Evolutionary conservation across 1,140 invertebrate genomes (phyloP).

Genomic region (Teleogryllus occipitalis): DNA sequence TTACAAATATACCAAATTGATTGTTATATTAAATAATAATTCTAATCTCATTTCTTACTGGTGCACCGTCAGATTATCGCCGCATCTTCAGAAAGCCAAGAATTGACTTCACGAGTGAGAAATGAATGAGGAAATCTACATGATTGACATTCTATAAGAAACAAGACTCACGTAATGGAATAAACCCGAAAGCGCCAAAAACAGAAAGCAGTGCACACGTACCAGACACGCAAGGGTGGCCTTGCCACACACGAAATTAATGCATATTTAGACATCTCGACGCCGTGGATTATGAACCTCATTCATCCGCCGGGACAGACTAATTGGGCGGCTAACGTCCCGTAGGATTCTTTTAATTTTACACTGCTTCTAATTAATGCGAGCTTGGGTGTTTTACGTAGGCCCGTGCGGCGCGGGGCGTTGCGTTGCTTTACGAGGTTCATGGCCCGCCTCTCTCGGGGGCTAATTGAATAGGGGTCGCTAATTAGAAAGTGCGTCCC

Average conservation of each 20-base stretch:
- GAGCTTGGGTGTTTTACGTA: background rate
- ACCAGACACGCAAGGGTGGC: too few species aligned
- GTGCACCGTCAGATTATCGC: too few species aligned
- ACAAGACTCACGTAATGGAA: background rate
- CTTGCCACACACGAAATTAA: background rate
- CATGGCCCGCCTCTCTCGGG: background rate
- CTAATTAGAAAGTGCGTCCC: conserved; percentile 15
- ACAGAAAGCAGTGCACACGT: too few species aligned
- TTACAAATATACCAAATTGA: too few species aligned
- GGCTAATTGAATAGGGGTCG: conserved; percentile 15
- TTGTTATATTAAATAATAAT: too few species aligned
- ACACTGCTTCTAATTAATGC: background rate
- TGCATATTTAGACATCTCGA: background rate
- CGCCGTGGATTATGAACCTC: background rate
- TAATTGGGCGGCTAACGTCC: background rate
- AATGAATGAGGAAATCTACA: too few species aligned
- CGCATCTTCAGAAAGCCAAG: too few species aligned
- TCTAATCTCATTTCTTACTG: too few species aligned
- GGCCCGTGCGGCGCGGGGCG: too few species aligned
- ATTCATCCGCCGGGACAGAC: background rate
- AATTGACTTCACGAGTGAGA: too few species aligned
- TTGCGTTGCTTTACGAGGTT: background rate
- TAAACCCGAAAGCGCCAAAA: background rate
- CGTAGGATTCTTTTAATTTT: background rate
- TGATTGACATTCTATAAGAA: too few species aligned